A percentile compares a stretch with the other conserved stretches of the same genome.
Conservation (phyloP, 2,113 vertebrate genomes). For the Malurus alboscapulatus region DNA sequence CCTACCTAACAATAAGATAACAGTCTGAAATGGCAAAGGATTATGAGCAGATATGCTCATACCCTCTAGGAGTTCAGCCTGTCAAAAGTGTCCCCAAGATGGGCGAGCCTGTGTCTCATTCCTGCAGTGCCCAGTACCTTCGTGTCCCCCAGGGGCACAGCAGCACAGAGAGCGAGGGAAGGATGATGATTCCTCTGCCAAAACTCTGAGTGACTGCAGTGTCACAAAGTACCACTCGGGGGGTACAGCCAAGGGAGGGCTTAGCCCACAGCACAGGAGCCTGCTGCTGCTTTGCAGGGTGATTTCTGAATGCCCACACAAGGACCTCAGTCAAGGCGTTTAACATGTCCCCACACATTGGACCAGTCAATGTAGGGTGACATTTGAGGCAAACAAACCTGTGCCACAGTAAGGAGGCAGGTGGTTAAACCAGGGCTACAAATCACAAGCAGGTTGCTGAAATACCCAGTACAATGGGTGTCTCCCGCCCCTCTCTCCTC, state of each 20-base stretch:
- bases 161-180: fast-evolving
- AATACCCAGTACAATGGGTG: fast-evolving
- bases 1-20: not conserved
- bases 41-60: not conserved
- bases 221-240: not conserved
- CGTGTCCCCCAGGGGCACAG: fast-evolving
- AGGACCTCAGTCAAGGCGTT: not conserved
- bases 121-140: not conserved
- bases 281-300: not conserved
- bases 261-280: too few species aligned
- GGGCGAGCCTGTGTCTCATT: not conserved
- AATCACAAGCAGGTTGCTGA: not conserved
- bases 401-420: not conserved
- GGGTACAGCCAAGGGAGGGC: fast-evolving
- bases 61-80: not conserved
- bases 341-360: not conserved
- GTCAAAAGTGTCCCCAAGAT: fast-evolving
- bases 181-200: not conserved
- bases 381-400: not conserved
- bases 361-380: not conserved
- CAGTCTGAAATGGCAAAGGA: not conserved
- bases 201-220: not conserved
- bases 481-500: not conserved
- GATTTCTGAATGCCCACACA: not conserved
- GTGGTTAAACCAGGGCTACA: not conserved